Evolutionary conservation across 2,797 vertebrate species (phyloP).

Genomic region (Rousettus madagascariensis): DNA sequence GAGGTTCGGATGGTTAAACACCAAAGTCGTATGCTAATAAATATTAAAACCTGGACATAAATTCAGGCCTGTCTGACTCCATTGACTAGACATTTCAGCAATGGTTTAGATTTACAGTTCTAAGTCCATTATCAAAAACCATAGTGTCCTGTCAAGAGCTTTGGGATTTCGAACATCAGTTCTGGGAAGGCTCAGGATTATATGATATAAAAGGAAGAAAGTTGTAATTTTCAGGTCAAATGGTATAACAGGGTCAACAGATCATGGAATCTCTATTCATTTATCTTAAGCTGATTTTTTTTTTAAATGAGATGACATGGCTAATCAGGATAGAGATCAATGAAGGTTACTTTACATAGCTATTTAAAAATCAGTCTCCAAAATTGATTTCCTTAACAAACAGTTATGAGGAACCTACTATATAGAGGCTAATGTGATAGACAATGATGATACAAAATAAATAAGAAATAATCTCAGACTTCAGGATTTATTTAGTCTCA

Average conservation of each 20-base stretch:
- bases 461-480: neutral
- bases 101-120: neutral
- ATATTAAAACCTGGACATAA: neutral
- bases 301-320: neutral
- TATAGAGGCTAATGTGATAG: neutral
- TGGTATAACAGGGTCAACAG: neutral
- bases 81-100: neutral
- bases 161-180: slow-evolving; percentile 6
- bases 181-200: neutral
- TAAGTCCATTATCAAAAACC: neutral
- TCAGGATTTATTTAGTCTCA: neutral
- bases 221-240: slow-evolving; percentile 9
- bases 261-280: neutral
- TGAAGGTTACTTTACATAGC: neutral
- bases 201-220: neutral
- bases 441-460: neutral
- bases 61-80: neutral
- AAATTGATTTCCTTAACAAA: neutral
- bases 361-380: neutral
- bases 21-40: neutral
- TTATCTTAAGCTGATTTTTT: neutral
- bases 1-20: neutral
- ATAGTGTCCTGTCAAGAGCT: neutral
- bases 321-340: neutral
- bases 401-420: neutral